phyloP scores from a whole-genome alignment of 2,113 vertebrate genomes.

The Zingel zingel region DNA sequence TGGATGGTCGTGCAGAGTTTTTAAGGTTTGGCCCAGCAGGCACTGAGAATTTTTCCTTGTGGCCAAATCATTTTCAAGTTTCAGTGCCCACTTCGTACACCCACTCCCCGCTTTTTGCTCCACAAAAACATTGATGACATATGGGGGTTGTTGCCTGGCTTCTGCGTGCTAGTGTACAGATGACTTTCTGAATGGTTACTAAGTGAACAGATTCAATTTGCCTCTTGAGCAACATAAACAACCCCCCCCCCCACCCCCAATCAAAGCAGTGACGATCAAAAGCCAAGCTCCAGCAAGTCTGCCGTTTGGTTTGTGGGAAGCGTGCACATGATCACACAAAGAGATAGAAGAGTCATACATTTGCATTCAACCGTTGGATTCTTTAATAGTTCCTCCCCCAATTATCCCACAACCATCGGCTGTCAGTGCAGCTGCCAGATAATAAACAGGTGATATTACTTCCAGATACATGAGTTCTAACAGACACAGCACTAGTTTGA shows the following conservation, averaged over 20 bases:
- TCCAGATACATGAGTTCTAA: background rate
- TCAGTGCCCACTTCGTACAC: slow-evolving; percentile 18
- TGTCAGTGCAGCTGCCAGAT: slow-evolving; percentile 36
- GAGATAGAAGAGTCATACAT: background rate
- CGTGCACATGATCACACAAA: slow-evolving; percentile 36
- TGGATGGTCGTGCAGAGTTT: slow-evolving; percentile 71
- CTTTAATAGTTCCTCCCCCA: slow-evolving; percentile 19
- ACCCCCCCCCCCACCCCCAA: background rate
- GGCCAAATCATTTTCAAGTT: slow-evolving; percentile 62
- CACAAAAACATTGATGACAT: slow-evolving; percentile 22
- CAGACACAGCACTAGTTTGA: slow-evolving; percentile 3
- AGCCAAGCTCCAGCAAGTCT: slow-evolving; percentile 20
- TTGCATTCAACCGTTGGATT: slow-evolving; percentile 11
- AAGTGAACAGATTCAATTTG: slow-evolving; percentile 26
- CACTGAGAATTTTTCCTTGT: slow-evolving; percentile 46
- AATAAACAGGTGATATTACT: background rate
- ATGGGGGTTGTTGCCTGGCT: slow-evolving; percentile 5
- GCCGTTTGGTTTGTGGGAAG: slow-evolving; percentile 45
- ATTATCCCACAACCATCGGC: slow-evolving; percentile 14
- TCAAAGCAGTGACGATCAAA: slow-evolving; percentile 41
- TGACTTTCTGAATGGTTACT: slow-evolving; percentile 33
- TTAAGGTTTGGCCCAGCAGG: slow-evolving; percentile 62
- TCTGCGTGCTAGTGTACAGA: background rate
- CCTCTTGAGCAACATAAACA: slow-evolving; percentile 54
- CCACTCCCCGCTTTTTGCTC: background rate